Conservation (phyloP, 2,888 invertebrate species). For the Kuschelorhynchus macadamiae region DNA sequence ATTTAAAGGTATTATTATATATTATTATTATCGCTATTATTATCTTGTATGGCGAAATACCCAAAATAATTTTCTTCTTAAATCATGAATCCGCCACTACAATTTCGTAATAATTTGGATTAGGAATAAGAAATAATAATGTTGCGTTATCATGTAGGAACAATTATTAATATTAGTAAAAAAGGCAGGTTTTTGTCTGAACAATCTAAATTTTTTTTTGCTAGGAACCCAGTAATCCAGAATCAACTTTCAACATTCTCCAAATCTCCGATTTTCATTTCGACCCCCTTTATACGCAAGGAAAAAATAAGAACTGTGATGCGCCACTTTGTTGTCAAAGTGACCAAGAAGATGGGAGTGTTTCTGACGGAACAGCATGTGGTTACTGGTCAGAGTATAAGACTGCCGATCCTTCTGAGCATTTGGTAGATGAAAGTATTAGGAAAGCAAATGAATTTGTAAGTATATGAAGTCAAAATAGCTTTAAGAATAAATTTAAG, state of each 20-base stretch:
- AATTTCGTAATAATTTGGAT: no score
- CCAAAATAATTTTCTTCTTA: no score
- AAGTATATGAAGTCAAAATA: conserved; percentile 23
- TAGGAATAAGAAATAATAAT: no score
- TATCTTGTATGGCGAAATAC: no score
- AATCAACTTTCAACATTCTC: conserved; percentile 67
- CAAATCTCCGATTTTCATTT: conserved; percentile 86
- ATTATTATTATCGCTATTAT: no score
- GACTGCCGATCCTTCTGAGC: conserved; percentile 81
- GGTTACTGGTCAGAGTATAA: conserved; percentile 88
- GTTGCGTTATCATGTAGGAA: no score
- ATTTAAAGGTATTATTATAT: no score
- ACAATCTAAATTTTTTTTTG: no score
- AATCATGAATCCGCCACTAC: no score
- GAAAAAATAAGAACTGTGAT: conserved; percentile 78
- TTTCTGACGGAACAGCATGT: conserved; percentile 67
- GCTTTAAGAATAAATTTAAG: not conserved
- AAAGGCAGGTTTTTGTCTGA: no score
- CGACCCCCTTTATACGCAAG: conserved; percentile 80
- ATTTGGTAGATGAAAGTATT: conserved; percentile 75
- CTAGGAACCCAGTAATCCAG: conserved; percentile 33
- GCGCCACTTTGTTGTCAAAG: conserved; percentile 85
- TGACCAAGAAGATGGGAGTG: conserved; percentile 70
- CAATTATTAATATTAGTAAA: no score
- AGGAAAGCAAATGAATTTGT: conserved; percentile 63